These are phyloP conservation scores for Trachelipus rathkii DNA, from an alignment of 1,140 invertebrate species.

Conservation along the genomic window DNA sequence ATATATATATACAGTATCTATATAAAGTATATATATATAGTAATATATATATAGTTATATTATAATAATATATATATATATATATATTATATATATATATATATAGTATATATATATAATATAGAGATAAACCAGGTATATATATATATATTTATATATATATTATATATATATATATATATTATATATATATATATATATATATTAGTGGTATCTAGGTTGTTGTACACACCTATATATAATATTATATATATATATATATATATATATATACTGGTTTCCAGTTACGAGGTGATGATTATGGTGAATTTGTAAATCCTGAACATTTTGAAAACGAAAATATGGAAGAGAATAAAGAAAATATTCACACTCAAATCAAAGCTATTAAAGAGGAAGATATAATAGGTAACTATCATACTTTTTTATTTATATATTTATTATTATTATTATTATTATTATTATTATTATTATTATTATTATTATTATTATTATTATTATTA, in stretches of 20 bases:
- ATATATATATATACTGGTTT: background rate
- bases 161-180: conserved; percentile 13
- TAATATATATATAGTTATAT: too few species aligned
- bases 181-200: conserved; percentile 6
- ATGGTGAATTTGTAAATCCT: conserved; percentile 81
- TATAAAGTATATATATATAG: too few species aligned
- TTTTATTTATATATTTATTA: too few species aligned
- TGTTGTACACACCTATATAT: conserved; percentile 10
- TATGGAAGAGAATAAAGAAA: conserved; percentile 35
- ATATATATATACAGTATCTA: too few species aligned
- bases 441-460: too few species aligned
- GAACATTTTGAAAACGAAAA: conserved; percentile 43
- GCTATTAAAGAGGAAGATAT: conserved; percentile 26
- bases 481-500: too few species aligned
- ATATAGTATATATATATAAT: too few species aligned
- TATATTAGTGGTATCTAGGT: background rate
- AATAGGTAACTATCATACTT: conserved; percentile 20
- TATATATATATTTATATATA: background rate
- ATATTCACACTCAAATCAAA: conserved; percentile 26
- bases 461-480: too few species aligned
- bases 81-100: too few species aligned
- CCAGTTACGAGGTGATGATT: conserved; percentile 72
- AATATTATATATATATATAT: conserved; percentile 4
- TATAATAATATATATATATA: too few species aligned
- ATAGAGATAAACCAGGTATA: too few species aligned